Base-by-base conservation (phyloP, 2,888 invertebrate genomes). In the Mythimna ferrago region DNA sequence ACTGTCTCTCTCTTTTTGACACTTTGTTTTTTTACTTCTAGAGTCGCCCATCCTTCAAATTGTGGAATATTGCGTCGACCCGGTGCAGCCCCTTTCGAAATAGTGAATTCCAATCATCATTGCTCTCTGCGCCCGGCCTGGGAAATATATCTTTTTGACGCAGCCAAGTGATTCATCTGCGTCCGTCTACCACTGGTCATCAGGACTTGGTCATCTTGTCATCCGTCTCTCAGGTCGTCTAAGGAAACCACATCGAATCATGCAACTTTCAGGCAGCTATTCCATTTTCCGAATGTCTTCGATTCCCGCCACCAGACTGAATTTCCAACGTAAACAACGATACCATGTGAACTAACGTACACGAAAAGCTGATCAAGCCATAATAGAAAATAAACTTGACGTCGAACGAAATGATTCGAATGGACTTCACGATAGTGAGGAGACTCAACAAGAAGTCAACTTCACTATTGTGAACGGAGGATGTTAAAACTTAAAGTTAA, bases 261-360 rank as follows among this genome's bases (percentile, higher is more conserved):
- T 35, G 54, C 54, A 64, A 57, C 38, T 73, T 41, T 56, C 38
- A 65, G 48, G 57, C 63, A 60, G 35, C 9, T 35, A 19, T 21
- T 48, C 44, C n/a, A 16, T 51, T 14, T n/a, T 66, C 21, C 66
- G n/a, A 26, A 32, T 60, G 58, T 80, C 63, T 62, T 62, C 51
- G 56, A 26, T 67, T 38, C 32, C 56, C 66, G 21, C 19, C 44
- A 61, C 35, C 61, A 70, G 48, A 44, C 56, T 71, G 64, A 16
- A 53, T 70, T 14, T 69, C 67, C 60, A 64, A 79, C 71, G 80
- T 87, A 93, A 94, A 92, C 93, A 94, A 93, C 91, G 91, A 93
- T 84, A 93, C 91, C 93, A 85, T 87, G 89, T 89, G 86, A 87
- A 89, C 84, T 75, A 89, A 90, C 92, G 92, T 89, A 88, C 88